Evolutionary conservation across 2,113 vertebrate genomes (phyloP).

Genomic region (Sebastes schlegelii): DNA sequence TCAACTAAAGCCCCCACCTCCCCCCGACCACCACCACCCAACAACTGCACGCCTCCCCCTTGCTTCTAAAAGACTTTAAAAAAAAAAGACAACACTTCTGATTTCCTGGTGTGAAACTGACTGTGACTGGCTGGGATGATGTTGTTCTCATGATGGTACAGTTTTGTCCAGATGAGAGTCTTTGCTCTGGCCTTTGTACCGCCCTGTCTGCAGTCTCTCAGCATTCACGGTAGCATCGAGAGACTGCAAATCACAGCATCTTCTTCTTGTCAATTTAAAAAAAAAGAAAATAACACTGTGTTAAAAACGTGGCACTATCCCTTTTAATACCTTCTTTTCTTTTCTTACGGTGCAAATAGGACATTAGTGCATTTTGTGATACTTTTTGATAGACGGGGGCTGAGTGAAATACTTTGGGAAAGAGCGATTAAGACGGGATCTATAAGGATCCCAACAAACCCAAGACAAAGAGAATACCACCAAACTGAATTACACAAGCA

Average conservation of each 20-base stretch:
- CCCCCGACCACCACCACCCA: constrained; percentile 26
- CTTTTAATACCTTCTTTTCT: constrained; percentile 67
- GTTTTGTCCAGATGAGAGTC: constrained; percentile 65
- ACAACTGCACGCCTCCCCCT: constrained; percentile 68
- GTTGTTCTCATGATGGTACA: constrained; percentile 56
- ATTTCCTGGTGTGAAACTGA: constrained; percentile 58
- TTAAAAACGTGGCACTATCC: constrained; percentile 72
- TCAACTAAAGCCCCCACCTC: constrained; percentile 40
- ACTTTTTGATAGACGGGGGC: constrained; percentile 71
- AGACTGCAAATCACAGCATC: constrained; percentile 58
- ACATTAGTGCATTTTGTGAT: constrained; percentile 72
- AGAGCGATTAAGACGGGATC: constrained; percentile 16
- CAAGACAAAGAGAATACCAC: not conserved
- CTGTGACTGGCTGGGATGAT: constrained; percentile 46
- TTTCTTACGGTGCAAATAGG: constrained; percentile 60
- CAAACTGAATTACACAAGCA: not conserved
- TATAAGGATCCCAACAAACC: constrained; percentile 16
- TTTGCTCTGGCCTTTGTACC: constrained; percentile 69
- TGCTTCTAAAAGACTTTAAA: constrained; percentile 54
- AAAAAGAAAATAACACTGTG: constrained; percentile 70
- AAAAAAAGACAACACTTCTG: constrained; percentile 38
- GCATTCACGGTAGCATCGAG: constrained; percentile 71
- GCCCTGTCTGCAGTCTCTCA: constrained; percentile 71
- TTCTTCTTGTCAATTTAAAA: constrained; percentile 51
- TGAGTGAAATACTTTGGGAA: constrained; percentile 38